Base-by-base conservation (phyloP, 2,888 invertebrate genomes). In the Physocephala rufipes region DNA sequence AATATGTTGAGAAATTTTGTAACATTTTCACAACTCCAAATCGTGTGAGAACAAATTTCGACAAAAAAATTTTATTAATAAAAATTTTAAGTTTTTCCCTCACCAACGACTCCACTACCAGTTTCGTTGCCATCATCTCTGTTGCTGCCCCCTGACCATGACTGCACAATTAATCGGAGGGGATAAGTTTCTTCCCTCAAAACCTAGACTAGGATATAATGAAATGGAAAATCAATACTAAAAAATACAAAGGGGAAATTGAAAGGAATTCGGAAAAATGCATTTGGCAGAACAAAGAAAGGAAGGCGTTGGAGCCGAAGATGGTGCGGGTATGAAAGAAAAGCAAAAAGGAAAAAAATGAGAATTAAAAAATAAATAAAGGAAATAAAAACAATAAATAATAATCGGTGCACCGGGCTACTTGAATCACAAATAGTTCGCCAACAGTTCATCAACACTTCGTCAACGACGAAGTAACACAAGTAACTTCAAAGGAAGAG, bases 161-260 rank as follows among this genome's bases (percentile, higher is more conserved):
- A 68, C 61, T 68, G 9, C 36, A 7, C 9, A 62, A 62, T 68
- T 68, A 68, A 62, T 61, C 61, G 61, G 19, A 61, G 51, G 68
- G 49, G 62, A 61, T 68, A 62, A 62, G 19, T 9, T 68, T 45
- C 30, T 67, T 61, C 61, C 28, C 9, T 36, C 9, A 4, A 36
- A 36, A 36, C 9, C 51, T 43, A 16, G 36, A 68, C 62, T 51
- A 62, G 51, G 62, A 51, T 61, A 49, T 62, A 68, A 53, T 68
- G 61, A 30, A 68, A 61, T 51, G 49, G 53, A 61, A 61, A 67
- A 68, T 24, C n/a, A 47, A 67, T 58, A 24, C 51, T 45, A 15
- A 49, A 7, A n/a, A 12, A 9, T 7, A 24, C 24, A 24, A 26
- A 36, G 67, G 21, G 19, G 43, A 26, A 7, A 58, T 45, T 16